Evolutionary conservation across 2,797 vertebrate genomes (phyloP).

Genomic region (Gymnopithys bicolor): DNA sequence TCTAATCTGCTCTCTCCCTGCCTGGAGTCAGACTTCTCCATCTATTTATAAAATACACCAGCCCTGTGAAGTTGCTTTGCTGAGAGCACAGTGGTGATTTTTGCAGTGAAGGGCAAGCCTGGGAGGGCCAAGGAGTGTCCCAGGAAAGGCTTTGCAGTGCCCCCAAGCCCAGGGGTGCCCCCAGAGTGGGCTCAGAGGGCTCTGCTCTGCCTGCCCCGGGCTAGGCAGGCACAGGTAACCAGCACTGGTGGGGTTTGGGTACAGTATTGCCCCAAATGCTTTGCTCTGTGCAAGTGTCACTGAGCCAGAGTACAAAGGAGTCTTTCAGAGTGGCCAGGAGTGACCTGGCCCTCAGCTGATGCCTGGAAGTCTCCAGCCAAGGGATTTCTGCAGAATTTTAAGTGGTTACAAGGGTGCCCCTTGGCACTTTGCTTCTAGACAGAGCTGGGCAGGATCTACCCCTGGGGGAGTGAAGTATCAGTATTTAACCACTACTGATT

Average conservation of each 20-base stretch:
- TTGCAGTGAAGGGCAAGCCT: neutral
- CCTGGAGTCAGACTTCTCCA: slow-evolving; percentile 45
- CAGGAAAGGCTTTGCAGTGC: neutral
- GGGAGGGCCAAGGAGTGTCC: neutral
- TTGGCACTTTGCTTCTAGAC: neutral
- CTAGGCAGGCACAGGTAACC: neutral
- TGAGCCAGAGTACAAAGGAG: neutral
- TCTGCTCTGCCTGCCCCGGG: neutral
- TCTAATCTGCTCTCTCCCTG: slow-evolving; percentile 16
- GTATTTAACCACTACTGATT: neutral
- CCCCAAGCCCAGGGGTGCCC: neutral
- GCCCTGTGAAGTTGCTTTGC: slow-evolving; percentile 67
- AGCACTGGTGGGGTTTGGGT: neutral
- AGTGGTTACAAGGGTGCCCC: neutral
- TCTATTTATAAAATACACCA: slow-evolving; percentile 69
- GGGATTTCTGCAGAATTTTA: neutral
- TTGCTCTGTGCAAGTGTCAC: neutral
- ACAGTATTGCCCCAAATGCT: neutral
- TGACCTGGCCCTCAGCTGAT: neutral
- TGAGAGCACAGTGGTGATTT: slow-evolving; percentile 69
- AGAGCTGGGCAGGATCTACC: neutral
- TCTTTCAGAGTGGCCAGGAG: neutral
- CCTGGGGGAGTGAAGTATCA: neutral
- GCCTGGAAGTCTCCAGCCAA: neutral
- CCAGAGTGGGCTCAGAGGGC: neutral